Conservation (phyloP, 1,140 invertebrate genomes). For the Drosophila parvula region DNA sequence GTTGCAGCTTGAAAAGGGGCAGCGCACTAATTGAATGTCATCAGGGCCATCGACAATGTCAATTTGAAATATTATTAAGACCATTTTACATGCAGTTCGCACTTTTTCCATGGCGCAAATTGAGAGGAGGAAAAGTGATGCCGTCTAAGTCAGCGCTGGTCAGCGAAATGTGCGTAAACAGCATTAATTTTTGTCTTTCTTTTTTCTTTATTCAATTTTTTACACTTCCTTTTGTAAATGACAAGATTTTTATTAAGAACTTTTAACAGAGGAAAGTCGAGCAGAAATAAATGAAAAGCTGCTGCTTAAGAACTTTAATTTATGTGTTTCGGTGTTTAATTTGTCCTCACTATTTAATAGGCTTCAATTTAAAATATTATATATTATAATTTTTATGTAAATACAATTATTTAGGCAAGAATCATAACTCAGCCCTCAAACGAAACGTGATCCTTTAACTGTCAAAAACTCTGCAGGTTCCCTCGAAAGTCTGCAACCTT, state of each 20-base stretch:
- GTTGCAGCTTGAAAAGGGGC: slow-evolving; percentile 26
- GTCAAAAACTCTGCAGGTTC: slow-evolving; percentile 2
- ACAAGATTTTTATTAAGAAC: slow-evolving; percentile 30
- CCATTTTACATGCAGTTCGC: slow-evolving; percentile 34
- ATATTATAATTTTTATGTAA: no score
- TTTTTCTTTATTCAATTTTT: neutral
- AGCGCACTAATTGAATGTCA: slow-evolving; percentile 47
- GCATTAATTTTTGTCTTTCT: slow-evolving; percentile 57
- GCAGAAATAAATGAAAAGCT: neutral
- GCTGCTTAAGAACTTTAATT: no score
- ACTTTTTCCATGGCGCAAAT: slow-evolving; percentile 9
- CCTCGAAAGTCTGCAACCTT: slow-evolving; percentile 5
- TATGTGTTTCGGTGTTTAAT: no score
- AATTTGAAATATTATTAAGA: slow-evolving; percentile 46
- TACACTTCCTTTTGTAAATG: slow-evolving; percentile 36
- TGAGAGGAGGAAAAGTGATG: slow-evolving; percentile 3
- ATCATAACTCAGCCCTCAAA: neutral
- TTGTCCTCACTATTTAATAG: no score
- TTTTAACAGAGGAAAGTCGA: neutral
- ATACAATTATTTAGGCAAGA: neutral
- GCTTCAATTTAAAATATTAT: no score
- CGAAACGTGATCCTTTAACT: slow-evolving; percentile 10
- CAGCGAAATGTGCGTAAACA: slow-evolving; percentile 70
- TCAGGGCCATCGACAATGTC: slow-evolving; percentile 33
- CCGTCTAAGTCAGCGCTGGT: slow-evolving; percentile 12